Evolutionary conservation across 2,888 invertebrate species (phyloP).

Genomic region (Caenorhabditis imperialis): DNA sequence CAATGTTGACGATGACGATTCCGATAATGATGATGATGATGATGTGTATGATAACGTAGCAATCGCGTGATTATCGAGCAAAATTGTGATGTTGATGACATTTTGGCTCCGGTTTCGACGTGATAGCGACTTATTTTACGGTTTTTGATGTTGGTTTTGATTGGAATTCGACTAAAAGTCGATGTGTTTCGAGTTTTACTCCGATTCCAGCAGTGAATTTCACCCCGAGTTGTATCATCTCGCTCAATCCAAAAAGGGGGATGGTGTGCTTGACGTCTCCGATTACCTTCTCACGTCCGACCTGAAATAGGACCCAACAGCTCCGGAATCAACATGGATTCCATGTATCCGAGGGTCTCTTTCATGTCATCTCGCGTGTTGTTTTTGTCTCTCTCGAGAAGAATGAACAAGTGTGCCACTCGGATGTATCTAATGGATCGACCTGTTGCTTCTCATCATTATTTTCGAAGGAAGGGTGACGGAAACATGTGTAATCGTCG

Average conservation of each 20-base stretch:
- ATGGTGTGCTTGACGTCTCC: no score
- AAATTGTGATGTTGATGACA: conserved; percentile 23
- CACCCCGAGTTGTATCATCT: no score
- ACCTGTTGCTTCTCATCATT: conserved; percentile 46
- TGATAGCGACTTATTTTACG: no score
- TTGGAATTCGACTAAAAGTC: background rate
- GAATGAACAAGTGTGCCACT: conserved; percentile 26
- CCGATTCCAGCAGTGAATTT: no score
- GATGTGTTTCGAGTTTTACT: no score
- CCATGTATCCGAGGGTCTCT: conserved; percentile 11
- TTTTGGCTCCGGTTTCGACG: conserved; percentile 37
- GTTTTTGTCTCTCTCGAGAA: conserved; percentile 15
- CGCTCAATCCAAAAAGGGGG: no score
- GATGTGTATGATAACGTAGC: conserved; percentile 16
- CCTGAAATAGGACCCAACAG: conserved; percentile 39
- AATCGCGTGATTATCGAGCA: conserved; percentile 23
- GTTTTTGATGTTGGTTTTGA: conserved; percentile 4
- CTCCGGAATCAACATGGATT: conserved; percentile 37
- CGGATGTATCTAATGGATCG: conserved; percentile 34
- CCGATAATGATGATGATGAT: conserved; percentile 32
- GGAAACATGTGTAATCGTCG: conserved; percentile 49
- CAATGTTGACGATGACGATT: conserved; percentile 23
- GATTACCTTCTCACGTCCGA: conserved; percentile 32
- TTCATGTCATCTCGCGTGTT: conserved; percentile 3
- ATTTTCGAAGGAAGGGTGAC: conserved; percentile 42